These are phyloP conservation scores for Corythornis madagascariensis DNA, from an alignment of 2,113 vertebrate species.

Conservation along the genomic window DNA sequence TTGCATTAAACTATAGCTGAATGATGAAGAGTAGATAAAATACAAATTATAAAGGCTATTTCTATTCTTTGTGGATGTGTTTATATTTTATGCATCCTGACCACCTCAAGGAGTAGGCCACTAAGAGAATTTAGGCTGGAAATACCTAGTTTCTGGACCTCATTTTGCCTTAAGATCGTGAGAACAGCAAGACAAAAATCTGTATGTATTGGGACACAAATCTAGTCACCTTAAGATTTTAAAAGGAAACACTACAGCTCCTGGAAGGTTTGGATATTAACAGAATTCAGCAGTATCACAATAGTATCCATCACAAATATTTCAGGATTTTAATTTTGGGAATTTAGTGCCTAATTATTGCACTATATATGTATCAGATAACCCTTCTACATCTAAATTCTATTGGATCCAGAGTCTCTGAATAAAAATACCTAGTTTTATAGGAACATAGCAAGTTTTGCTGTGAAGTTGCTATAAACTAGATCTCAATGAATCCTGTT, in stretches of 20 bases:
- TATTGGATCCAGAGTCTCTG: not conserved
- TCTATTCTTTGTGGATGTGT: not conserved
- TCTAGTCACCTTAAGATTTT: not conserved
- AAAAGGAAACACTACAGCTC: not conserved
- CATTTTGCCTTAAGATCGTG: not conserved
- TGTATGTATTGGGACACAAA: not conserved
- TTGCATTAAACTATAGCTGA: not conserved
- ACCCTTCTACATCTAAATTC: not conserved
- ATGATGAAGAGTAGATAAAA: not conserved
- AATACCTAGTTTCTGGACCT: not conserved
- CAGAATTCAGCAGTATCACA: not conserved
- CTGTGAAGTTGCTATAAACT: not conserved
- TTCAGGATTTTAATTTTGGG: not conserved
- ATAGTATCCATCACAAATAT: not conserved
- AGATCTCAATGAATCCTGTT: not conserved
- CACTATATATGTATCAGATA: not conserved
- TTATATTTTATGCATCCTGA: not conserved
- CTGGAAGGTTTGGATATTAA: not conserved
- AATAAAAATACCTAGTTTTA: not conserved
- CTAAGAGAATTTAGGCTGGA: not conserved
- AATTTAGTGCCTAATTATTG: not conserved
- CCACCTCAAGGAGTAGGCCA: not conserved
- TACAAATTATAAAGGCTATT: not conserved
- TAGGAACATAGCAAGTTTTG: not conserved
- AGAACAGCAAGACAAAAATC: not conserved